Conservation (phyloP, 2,797 vertebrate species). For the Amblyopsis hoosieri region DNA sequence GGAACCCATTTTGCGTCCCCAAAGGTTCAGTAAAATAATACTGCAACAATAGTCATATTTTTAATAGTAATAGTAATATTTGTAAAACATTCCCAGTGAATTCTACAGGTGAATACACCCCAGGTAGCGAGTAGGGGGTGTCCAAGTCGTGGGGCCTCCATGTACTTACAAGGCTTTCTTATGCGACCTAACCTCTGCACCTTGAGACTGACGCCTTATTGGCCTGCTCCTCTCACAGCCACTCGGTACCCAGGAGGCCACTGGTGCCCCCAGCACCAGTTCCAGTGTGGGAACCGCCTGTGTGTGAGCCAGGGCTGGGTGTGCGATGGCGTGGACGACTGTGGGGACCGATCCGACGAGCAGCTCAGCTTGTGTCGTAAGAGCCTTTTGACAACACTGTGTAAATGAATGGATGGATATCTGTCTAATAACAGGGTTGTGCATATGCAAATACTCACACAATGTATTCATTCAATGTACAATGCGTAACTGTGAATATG, state of each 20-base stretch:
- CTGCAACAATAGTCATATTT: too few species aligned
- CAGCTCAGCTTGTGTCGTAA: conserved; percentile 68
- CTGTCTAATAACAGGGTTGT: not conserved
- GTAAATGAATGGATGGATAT: not conserved
- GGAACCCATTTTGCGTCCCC: too few species aligned
- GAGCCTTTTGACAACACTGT: conserved; percentile 10
- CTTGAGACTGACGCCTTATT: not conserved
- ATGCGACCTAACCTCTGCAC: not conserved
- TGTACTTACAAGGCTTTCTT: too few species aligned
- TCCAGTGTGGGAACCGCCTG: conserved; percentile 70
- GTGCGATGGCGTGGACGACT: conserved; percentile 74
- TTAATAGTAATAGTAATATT: too few species aligned
- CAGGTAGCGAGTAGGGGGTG: too few species aligned
- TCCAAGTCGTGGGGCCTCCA: too few species aligned
- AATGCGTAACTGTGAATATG: too few species aligned
- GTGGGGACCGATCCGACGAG: conserved; percentile 72
- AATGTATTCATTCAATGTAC: too few species aligned
- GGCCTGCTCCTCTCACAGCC: conserved; percentile 37
- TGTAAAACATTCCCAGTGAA: too few species aligned
- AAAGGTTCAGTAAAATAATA: too few species aligned
- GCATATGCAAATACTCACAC: too few species aligned
- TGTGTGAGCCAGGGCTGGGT: conserved; percentile 69
- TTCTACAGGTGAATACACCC: too few species aligned
- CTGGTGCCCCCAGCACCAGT: conserved; percentile 65
- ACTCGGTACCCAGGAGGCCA: conserved; percentile 76